Conservation (phyloP, 2,797 vertebrate genomes). For the Calcarius lapponicus region DNA sequence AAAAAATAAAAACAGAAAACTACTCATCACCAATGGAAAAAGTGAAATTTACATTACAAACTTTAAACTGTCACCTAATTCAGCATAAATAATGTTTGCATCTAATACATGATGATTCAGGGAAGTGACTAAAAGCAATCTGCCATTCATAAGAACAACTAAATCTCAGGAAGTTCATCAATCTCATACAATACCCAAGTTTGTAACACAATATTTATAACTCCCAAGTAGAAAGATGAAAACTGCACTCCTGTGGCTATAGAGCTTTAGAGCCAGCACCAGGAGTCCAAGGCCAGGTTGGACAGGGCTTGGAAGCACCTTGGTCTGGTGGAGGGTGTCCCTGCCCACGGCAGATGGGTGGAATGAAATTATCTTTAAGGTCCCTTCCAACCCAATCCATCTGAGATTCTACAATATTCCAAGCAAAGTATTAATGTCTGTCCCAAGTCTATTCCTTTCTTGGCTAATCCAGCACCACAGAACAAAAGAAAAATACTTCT, state of each 20-base stretch:
- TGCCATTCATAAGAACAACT: background rate
- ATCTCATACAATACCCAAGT: background rate
- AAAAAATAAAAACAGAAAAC: background rate
- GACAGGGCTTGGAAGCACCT: background rate
- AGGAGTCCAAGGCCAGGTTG: background rate
- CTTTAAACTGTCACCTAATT: background rate
- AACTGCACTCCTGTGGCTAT: fast-evolving
- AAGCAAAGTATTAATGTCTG: background rate
- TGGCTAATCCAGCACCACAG: background rate
- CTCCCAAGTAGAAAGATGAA: background rate
- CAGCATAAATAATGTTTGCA: background rate
- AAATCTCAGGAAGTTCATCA: background rate
- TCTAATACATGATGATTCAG: background rate
- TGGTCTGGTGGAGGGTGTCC: background rate
- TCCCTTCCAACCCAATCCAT: background rate
- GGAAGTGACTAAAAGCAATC: background rate
- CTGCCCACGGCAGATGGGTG: background rate
- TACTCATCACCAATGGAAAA: background rate
- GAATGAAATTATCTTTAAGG: background rate
- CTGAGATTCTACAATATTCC: background rate
- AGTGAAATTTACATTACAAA: background rate
- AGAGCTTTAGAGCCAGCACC: background rate
- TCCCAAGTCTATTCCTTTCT: background rate
- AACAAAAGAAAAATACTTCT: background rate
- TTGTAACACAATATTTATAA: background rate